Percentiles rank a stretch among this genome's conserved stretches.
Conservation (phyloP, 2,888 invertebrate species). For the Drosophila rubida region DNA sequence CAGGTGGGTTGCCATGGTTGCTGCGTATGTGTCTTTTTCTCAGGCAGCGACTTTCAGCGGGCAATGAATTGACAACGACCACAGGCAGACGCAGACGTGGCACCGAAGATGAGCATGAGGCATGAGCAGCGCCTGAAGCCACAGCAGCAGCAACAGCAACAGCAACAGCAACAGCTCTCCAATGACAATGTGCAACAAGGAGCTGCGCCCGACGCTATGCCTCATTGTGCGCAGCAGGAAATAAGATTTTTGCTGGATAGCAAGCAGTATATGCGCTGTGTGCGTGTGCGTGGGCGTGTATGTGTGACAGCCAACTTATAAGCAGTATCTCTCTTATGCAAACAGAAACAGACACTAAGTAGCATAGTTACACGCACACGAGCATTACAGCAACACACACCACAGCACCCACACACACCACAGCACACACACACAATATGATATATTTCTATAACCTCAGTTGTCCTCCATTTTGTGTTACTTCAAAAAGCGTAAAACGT, state of each 20-base stretch:
- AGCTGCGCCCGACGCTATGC: constrained; percentile 33
- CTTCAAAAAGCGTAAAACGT: constrained; percentile 37
- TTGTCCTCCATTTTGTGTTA: constrained; percentile 24
- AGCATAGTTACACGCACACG: constrained; percentile 63
- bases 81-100: constrained; percentile 2
- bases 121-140: constrained; percentile 2
- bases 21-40: constrained; percentile 48
- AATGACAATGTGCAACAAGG: constrained; percentile 41
- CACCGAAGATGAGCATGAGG: background rate
- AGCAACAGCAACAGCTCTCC: constrained; percentile 30
- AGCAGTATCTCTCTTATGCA: constrained; percentile 47
- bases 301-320: constrained; percentile 45
- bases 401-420: constrained; percentile 13
- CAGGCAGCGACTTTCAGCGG: constrained; percentile 39
- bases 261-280: constrained; percentile 4
- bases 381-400: too few relatives aligned
- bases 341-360: constrained; percentile 71
- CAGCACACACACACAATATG: constrained; percentile 42
- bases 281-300: constrained; percentile 13
- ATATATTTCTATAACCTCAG: constrained; percentile 63
- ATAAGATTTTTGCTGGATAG: constrained; percentile 35
- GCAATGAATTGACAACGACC: constrained; percentile 47
- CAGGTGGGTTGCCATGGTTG: constrained; percentile 46
- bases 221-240: constrained; percentile 48
- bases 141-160: constrained; percentile 4